These are phyloP conservation scores for Pocillopora meandrina DNA, from an alignment of 92 coral and sea anemone species.

Conservation along the genomic window DNA sequence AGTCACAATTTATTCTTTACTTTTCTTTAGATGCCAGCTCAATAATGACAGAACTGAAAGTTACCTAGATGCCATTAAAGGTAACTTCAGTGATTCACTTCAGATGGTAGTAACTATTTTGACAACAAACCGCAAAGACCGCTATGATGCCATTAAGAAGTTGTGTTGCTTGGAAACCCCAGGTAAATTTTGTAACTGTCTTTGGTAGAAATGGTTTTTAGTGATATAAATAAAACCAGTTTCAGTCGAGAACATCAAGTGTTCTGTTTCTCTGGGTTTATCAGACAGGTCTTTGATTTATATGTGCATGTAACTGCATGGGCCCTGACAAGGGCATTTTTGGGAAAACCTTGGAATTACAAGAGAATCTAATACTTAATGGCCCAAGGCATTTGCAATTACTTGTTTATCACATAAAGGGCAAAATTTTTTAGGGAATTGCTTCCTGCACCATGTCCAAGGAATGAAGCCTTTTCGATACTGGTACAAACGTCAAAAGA, in stretches of 20 bases:
- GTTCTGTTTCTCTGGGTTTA: too few species aligned
- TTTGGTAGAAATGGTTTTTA: neutral
- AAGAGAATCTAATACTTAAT: neutral
- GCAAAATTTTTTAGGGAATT: too few species aligned
- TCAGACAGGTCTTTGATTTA: too few species aligned
- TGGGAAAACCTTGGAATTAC: neutral
- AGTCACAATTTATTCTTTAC: neutral
- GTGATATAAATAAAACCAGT: too few species aligned
- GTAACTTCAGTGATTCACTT: conserved; percentile 13
- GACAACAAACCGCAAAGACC: conserved; percentile 87
- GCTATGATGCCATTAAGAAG: conserved; percentile 97
- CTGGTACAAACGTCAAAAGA: too few species aligned
- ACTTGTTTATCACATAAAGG: too few species aligned
- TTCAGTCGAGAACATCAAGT: too few species aligned
- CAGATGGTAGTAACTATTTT: conserved; percentile 82
- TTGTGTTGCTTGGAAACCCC: conserved; percentile 88
- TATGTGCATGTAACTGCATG: too few species aligned
- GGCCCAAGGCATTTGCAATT: too few species aligned
- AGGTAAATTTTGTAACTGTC: conserved; percentile 47
- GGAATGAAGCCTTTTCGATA: too few species aligned
- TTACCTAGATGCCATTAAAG: conserved; percentile 54
- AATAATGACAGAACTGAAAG: conserved; percentile 80
- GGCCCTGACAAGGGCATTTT: too few species aligned
- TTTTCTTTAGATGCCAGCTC: conserved; percentile 40
- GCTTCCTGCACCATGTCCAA: too few species aligned